Evolutionary conservation across 2,113 vertebrate species (phyloP).

Genomic region (Oophaga pumilio): DNA sequence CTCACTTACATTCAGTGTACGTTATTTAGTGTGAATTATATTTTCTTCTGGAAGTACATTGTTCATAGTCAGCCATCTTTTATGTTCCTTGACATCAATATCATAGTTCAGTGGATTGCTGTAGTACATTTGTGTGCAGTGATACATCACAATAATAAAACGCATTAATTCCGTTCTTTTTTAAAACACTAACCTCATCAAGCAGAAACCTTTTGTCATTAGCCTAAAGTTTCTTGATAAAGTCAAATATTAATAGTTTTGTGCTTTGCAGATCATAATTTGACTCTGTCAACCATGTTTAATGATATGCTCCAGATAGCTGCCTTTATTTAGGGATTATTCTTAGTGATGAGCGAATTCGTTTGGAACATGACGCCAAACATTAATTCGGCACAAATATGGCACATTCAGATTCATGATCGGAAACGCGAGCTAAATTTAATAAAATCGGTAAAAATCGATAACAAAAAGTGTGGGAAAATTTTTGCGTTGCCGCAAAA

Average conservation of each 20-base stretch:
- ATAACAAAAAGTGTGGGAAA: too few species aligned
- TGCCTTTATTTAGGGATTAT: neutral
- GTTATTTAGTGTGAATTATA: slow-evolving; percentile 49
- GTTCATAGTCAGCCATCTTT: slow-evolving; percentile 52
- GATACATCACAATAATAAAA: slow-evolving; percentile 53
- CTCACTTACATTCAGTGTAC: neutral
- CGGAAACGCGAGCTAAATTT: too few species aligned
- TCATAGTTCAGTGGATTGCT: slow-evolving; percentile 53
- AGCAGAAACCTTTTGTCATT: slow-evolving; percentile 15
- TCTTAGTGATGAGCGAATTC: too few species aligned
- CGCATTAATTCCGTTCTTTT: slow-evolving; percentile 47
- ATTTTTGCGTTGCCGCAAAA: too few species aligned
- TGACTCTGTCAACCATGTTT: neutral
- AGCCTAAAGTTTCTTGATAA: slow-evolving; percentile 31
- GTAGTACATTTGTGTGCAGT: slow-evolving; percentile 39
- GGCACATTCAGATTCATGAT: too few species aligned
- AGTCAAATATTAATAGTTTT: slow-evolving; percentile 32
- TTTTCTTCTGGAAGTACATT: slow-evolving; percentile 42
- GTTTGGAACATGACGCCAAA: too few species aligned
- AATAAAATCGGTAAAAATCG: too few species aligned
- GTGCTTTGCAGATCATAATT: neutral
- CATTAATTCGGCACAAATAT: too few species aligned
- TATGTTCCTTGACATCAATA: slow-evolving; percentile 52
- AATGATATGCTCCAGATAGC: neutral
- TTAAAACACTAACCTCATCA: slow-evolving; percentile 50